Evolutionary conservation across 2,797 vertebrate species (phyloP).

Genomic region (Xiphorhynchus erythropygius): DNA sequence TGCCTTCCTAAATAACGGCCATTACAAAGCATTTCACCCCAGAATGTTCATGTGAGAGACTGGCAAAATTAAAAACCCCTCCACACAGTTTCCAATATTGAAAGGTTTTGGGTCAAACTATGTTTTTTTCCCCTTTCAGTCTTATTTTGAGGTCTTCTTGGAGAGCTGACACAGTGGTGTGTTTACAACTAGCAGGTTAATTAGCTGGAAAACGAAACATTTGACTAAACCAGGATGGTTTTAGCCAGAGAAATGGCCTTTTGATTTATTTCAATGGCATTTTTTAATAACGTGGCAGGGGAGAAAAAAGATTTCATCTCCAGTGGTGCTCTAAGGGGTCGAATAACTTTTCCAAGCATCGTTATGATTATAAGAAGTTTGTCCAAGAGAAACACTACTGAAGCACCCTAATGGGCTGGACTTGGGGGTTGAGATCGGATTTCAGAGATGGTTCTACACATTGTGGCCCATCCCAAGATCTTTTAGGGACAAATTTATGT

Average conservation of each 20-base stretch:
- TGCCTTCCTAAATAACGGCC: background rate
- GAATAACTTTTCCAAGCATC: background rate
- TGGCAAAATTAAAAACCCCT: background rate
- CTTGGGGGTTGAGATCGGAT: background rate
- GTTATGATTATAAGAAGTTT: background rate
- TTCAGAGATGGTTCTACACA: rapidly evolving
- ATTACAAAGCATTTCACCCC: background rate
- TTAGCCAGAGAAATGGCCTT: background rate
- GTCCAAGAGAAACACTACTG: background rate
- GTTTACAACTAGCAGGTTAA: background rate
- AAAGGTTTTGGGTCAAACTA: background rate
- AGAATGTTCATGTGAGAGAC: rapidly evolving
- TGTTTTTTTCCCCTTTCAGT: rapidly evolving
- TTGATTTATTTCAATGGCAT: background rate
- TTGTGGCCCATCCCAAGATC: background rate
- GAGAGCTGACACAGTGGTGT: rapidly evolving
- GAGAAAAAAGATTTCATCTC: background rate
- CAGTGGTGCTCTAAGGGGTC: background rate
- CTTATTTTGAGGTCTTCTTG: background rate
- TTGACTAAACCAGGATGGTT: background rate
- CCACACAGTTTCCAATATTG: background rate
- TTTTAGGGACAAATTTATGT: background rate
- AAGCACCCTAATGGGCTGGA: background rate
- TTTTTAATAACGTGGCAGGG: background rate
- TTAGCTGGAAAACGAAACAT: rapidly evolving